Evolutionary conservation across 2,113 vertebrate species (phyloP).

Genomic region (Pseudorasbora parva): DNA sequence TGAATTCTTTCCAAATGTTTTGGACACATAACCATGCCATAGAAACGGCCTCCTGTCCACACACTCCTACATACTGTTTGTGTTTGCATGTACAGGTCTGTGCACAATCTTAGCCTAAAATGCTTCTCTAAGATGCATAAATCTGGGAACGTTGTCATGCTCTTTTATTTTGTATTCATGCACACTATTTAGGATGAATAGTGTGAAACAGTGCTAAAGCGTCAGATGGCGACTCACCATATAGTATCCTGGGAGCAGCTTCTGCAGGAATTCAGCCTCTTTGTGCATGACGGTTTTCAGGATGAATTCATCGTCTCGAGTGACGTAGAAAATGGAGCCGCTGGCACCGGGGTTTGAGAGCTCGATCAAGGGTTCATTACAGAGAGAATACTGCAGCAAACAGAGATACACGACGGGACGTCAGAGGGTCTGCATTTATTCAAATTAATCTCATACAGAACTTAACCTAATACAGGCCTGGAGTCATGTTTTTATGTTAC

Average conservation of each 20-base stretch:
- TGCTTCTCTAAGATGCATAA: background rate
- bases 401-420: background rate
- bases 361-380: constrained; percentile 95
- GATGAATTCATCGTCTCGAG: constrained; percentile 97
- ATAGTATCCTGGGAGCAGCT: constrained; percentile 97
- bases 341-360: constrained; percentile 96
- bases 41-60: too few relatives aligned
- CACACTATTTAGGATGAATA: background rate
- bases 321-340: constrained; percentile 97
- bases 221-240: constrained; percentile 81
- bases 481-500: background rate
- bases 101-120: background rate
- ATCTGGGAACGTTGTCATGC: background rate
- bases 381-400: constrained; percentile 86
- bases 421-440: constrained; percentile 19
- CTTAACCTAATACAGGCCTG: background rate
- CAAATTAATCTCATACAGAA: background rate
- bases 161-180: background rate
- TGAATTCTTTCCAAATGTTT: background rate
- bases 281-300: constrained; percentile 98
- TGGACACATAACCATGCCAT: too few relatives aligned
- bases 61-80: too few relatives aligned
- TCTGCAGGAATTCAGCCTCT: constrained; percentile 97
- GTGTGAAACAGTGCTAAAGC: background rate
- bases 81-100: too few relatives aligned